Evolutionary conservation across 1,140 invertebrate genomes (phyloP), one percentile per base, ranked within the genome.

Genomic region (Latrodectus geometricus): DNA sequence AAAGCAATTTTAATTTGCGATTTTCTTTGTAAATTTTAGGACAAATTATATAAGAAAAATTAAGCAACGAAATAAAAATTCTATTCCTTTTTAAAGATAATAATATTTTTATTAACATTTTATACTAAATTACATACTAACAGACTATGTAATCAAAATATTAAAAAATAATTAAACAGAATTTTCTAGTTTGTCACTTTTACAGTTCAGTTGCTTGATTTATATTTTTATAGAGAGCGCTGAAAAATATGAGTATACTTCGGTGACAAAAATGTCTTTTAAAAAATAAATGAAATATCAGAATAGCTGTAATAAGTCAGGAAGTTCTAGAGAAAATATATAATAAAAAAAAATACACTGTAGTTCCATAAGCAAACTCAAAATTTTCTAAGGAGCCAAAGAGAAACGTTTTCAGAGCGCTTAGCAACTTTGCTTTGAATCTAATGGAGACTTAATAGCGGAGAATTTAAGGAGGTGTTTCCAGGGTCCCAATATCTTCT

Each of bases 361-460:
- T 35, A 35, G 35, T 35, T 35, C 35, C 35, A 35, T 35, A 70
- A 70, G 8, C 20, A 49, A 61, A 70, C 14, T 72, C 69, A 70
- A 81, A 81, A 81, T 50, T 72, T 72, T 66, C 66, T n/a, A 17
- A 54, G 68, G 12, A 79, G 12, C 52, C n/a, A n/a, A 68, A 61
- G 35, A 65, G 21, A 68, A 76, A 76, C 61, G 73, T 68, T 84
- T 69, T 84, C 66, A 70, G 72, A 70, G 56, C 52, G 69, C 21
- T 74, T 74, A 54, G 69, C 70, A 76, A 50, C 73, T 76, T 75
- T 76, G 72, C 82, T 76, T 73, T 20, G 17, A 75, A 54, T 70
- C 73, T 84, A 84, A 84, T 84, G 82, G 82, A 52, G 73, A 76
- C 82, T 84, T 84, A 84, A 84, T 84, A 84, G 82, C 82, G 48